phyloP scores from a whole-genome alignment of 2,888 invertebrate genomes.

The Apamea monoglypha region DNA sequence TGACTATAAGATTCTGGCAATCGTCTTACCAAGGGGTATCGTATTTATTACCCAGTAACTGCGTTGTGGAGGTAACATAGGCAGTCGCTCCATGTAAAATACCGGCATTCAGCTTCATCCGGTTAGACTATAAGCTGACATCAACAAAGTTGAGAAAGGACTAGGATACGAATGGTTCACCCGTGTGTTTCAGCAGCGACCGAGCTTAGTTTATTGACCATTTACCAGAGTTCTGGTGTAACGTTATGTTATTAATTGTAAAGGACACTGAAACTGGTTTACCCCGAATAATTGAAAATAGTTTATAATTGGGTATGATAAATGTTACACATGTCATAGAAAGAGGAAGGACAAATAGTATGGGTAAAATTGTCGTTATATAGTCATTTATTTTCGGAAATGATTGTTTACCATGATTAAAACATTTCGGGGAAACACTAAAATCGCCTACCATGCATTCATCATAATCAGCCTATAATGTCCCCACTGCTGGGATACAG shows the following conservation, averaged over 20 bases:
- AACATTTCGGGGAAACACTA: conserved; percentile 7
- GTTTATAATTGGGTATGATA: neutral
- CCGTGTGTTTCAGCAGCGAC: neutral
- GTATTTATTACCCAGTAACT: too few species aligned
- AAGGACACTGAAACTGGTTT: neutral
- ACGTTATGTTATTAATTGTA: neutral
- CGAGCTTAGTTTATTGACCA: too few species aligned
- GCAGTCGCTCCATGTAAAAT: too few species aligned
- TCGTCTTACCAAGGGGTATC: too few species aligned
- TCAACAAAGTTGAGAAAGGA: too few species aligned
- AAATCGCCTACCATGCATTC: neutral
- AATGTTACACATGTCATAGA: neutral
- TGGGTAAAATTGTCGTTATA: neutral
- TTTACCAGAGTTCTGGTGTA: neutral
- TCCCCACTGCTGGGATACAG: too few species aligned
- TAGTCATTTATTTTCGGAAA: conserved; percentile 19
- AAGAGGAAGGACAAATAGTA: conserved; percentile 3
- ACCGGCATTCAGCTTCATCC: too few species aligned
- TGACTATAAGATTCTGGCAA: neutral
- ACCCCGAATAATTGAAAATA: neutral
- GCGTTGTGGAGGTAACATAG: too few species aligned
- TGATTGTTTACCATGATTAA: neutral
- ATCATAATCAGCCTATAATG: too few species aligned
- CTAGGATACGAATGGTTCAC: too few species aligned
- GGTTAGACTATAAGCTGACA: too few species aligned